Percentiles rank a stretch among this genome's conserved stretches.
Evolutionary conservation across 2,888 invertebrate species (phyloP).

Genomic region (Gymnocheta viridis): DNA sequence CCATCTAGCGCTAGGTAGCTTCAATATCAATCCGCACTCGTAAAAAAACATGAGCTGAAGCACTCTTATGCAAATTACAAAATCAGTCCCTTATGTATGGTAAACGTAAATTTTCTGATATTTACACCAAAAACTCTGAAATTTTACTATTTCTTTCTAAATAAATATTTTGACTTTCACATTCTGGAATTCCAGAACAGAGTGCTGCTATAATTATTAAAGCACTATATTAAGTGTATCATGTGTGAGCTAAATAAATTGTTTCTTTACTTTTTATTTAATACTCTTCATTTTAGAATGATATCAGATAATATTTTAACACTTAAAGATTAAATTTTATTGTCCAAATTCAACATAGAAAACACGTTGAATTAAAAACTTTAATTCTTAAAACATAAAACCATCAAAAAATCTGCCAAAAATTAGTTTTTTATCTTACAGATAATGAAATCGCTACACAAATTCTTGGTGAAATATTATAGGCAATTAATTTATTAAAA

Average conservation of each 20-base stretch:
- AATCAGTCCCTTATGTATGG: no score
- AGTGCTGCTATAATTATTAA: not conserved
- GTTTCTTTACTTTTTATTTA: not conserved
- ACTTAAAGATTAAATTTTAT: constrained; percentile 29
- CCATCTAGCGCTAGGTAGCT: no score
- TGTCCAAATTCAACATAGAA: not conserved
- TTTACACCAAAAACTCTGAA: no score
- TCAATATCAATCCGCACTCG: no score
- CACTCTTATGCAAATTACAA: no score
- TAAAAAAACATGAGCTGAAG: no score
- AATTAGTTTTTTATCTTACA: not conserved
- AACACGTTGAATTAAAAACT: not conserved
- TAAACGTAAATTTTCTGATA: no score
- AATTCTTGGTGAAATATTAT: not conserved
- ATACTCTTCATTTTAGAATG: not conserved
- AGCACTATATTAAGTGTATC: not conserved
- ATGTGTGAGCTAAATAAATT: not conserved
- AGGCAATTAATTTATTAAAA: not conserved
- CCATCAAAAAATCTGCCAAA: constrained; percentile 22
- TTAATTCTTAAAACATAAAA: not conserved
- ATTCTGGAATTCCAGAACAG: no score
- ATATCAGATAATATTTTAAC: constrained; percentile 27
- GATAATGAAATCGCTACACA: not conserved
- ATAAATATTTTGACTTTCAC: no score
- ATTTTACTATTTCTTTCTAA: no score